phyloP scores from a whole-genome alignment of 2,888 invertebrate species.

The Eupithecia tripunctaria region DNA sequence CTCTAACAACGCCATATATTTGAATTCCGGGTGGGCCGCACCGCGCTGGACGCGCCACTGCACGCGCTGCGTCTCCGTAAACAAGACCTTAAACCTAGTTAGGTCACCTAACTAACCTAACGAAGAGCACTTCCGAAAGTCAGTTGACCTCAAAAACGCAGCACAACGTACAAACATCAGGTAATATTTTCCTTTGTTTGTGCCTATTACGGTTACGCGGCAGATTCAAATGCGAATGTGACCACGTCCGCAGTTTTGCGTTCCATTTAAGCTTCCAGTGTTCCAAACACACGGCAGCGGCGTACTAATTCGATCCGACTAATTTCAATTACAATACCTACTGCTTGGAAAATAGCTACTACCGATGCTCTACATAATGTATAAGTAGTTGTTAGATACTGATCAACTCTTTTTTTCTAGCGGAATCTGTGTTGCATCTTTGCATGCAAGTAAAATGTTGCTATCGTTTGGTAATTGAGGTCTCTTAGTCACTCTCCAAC shows the following conservation, averaged over 20 bases:
- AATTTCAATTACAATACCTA: background rate
- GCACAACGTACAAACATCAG: slow-evolving; percentile 31
- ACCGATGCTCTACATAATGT: background rate
- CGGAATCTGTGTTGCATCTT: background rate
- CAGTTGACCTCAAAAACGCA: slow-evolving; percentile 30
- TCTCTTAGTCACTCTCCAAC: background rate
- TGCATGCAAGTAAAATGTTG: background rate
- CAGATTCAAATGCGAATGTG: slow-evolving; percentile 44
- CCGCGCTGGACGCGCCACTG: too few species aligned
- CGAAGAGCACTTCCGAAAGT: background rate
- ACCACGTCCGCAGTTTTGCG: slow-evolving; percentile 61
- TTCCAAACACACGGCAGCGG: slow-evolving; percentile 3
- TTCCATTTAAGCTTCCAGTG: slow-evolving; percentile 53
- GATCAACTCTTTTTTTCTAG: background rate
- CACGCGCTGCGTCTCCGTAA: too few species aligned
- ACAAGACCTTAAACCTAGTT: too few species aligned
- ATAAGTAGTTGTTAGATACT: background rate
- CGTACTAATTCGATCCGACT: background rate
- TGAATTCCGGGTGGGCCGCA: too few species aligned
- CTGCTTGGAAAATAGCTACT: background rate
- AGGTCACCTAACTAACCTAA: background rate
- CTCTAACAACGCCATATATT: too few species aligned
- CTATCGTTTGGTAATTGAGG: background rate
- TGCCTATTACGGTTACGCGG: slow-evolving; percentile 35
- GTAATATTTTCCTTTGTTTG: slow-evolving; percentile 43